Conservation (phyloP, 2,888 invertebrate species). For the Amiota minor region DNA sequence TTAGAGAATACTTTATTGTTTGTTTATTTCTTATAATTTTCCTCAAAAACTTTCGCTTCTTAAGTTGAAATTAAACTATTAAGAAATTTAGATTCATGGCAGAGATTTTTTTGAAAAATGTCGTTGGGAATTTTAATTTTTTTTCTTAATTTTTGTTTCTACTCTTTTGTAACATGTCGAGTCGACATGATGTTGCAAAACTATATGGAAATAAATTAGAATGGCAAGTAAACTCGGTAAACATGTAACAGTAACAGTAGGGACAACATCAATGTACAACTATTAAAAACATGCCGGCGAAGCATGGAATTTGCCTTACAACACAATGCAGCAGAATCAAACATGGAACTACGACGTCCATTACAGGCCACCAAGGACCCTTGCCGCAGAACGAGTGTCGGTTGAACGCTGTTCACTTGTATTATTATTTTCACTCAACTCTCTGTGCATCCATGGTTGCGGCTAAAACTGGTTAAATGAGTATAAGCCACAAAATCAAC, state of each 20-base stretch:
- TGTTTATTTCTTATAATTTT: too few relatives aligned
- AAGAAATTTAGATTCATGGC: not conserved
- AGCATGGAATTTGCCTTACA: not conserved
- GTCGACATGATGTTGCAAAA: slow-evolving; percentile 7
- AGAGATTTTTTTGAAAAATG: not conserved
- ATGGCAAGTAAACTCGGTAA: not conserved
- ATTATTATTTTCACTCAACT: not conserved
- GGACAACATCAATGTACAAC: not conserved
- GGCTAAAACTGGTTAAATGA: slow-evolving; percentile 58
- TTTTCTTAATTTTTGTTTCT: not conserved
- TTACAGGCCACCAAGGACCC: slow-evolving; percentile 24
- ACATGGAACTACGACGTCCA: slow-evolving; percentile 14
- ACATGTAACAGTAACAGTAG: not conserved
- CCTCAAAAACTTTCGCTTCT: too few relatives aligned
- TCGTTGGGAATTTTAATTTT: too few relatives aligned
- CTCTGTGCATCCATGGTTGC: not conserved
- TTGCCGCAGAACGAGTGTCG: not conserved
- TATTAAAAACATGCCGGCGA: slow-evolving; percentile 7
- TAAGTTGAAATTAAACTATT: not conserved
- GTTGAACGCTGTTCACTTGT: not conserved
- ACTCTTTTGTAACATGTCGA: not conserved
- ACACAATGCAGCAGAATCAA: slow-evolving; percentile 25
- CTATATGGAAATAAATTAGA: not conserved
- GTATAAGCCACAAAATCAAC: slow-evolving; percentile 62
- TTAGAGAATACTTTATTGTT: too few relatives aligned